Base-by-base conservation (phyloP, 2,113 vertebrate genomes). In the Melozone crissalis region DNA sequence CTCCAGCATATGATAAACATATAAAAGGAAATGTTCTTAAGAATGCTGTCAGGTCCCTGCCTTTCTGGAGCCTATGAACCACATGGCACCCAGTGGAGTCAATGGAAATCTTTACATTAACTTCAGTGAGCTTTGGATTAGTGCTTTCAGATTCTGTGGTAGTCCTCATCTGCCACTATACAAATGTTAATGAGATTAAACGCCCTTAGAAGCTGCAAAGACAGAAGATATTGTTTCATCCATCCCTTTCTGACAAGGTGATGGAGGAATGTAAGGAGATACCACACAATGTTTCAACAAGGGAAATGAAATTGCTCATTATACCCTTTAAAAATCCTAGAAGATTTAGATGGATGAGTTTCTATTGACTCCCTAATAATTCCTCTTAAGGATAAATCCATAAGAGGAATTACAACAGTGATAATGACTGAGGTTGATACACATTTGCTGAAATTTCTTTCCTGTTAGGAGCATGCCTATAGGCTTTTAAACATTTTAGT, bases 401-500 rank as follows among this genome's bases (percentile, higher is more conserved):
- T 81, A 52, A 63, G 43, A 95, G 21, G 43, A 92, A 95, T 92
- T 84, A 81, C 43, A 88, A 89, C 7, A 15, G 39, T 5, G 2
- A 67, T 84, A 88, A 90, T 86, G 73, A 80, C 39, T 90, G 54
- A 90, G 19, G 46, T 47, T 95, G 52, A 63, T 86, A 93, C 5
- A 81, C 11, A 55, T 86, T 80, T 89, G 33, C 72, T 89, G 65
- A 59, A 89, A 93, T 13, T 62, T 83, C 43, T 90, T 90, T 94
- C 49, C 35, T 83, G 49, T 93, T 55, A 95, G 33, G 10, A 90
- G n/a, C 28, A 80, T 86, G 43, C 7, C 39, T 84, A 71, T 52
- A 74, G 39, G 37, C 46, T 95, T 93, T 92, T 51, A 74, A 93
- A 43, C 44, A 89, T 90, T 95, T 92, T 47, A 74, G 23, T 78